Percentiles rank a stretch among this genome's conserved stretches.
Conservation (phyloP, 2,888 invertebrate species). For the Nomada ferruginata region DNA sequence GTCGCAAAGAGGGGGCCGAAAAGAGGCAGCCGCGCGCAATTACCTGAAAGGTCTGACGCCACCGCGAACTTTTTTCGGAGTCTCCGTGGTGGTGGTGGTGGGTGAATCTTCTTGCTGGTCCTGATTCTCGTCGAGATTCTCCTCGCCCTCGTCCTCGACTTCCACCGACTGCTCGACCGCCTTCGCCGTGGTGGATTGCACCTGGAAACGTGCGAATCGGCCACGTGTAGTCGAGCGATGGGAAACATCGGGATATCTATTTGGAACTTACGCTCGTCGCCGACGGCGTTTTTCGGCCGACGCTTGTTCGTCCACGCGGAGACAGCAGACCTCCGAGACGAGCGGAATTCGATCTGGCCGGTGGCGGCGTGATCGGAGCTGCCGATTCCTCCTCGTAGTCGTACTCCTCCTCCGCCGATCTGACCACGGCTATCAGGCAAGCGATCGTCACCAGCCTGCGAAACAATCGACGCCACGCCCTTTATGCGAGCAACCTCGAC, state of each 20-base stretch:
- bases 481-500: background rate
- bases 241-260: background rate
- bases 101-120: conserved; percentile 86
- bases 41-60: conserved; percentile 89
- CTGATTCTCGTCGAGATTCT: conserved; percentile 86
- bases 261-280: conserved; percentile 63
- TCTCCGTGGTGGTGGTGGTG: conserved; percentile 89
- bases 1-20: too few relatives aligned
- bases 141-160: conserved; percentile 83
- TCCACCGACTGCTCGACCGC: conserved; percentile 73
- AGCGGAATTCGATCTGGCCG: conserved; percentile 69
- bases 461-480: background rate
- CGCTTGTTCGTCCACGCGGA: conserved; percentile 70
- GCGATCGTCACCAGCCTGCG: conserved; percentile 72
- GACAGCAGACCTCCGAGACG: conserved; percentile 76
- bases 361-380: conserved; percentile 73
- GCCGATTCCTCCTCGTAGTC: conserved; percentile 78
- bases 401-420: conserved; percentile 78
- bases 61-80: conserved; percentile 88
- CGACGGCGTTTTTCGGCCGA: conserved; percentile 70
- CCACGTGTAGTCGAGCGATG: conserved; percentile 27
- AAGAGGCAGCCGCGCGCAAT: background rate
- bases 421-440: conserved; percentile 73
- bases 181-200: conserved; percentile 76
- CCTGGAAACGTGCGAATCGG: conserved; percentile 46